Evolutionary conservation across 2,113 vertebrate species (phyloP).

Genomic region (Apteryx mantelli): DNA sequence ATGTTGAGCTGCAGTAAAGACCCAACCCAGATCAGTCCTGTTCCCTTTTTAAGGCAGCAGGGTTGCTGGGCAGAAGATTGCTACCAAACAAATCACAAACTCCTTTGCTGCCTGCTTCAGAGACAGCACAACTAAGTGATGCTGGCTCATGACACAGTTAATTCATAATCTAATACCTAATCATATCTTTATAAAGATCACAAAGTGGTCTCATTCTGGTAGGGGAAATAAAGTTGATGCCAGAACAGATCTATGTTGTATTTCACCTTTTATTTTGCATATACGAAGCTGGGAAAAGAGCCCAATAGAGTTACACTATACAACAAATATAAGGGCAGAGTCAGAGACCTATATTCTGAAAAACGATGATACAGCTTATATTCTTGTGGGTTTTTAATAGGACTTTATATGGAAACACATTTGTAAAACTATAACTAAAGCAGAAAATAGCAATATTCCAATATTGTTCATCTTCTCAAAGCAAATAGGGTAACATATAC

Average conservation of each 20-base stretch:
- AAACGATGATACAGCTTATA: background rate
- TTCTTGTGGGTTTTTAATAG: background rate
- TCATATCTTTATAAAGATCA: background rate
- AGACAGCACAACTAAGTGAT: background rate
- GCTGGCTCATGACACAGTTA: background rate
- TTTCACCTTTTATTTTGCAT: background rate
- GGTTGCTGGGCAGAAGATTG: background rate
- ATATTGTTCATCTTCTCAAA: background rate
- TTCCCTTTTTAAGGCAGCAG: background rate
- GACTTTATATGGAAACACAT: background rate
- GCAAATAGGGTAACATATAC: background rate
- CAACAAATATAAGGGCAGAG: background rate
- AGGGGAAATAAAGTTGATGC: background rate
- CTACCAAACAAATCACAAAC: background rate
- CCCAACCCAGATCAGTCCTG: background rate
- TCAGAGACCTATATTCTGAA: too few relatives aligned
- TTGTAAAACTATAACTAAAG: background rate
- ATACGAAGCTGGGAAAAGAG: background rate
- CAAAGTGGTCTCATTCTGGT: background rate
- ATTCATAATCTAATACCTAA: background rate
- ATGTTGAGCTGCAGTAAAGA: background rate
- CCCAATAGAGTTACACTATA: background rate
- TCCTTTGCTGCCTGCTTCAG: background rate
- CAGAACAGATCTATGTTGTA: background rate
- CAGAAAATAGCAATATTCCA: background rate